Evolutionary conservation across 2,888 invertebrate genomes (phyloP), one percentile per base, ranked within the genome.

Genomic region (Conus canariensis): DNA sequence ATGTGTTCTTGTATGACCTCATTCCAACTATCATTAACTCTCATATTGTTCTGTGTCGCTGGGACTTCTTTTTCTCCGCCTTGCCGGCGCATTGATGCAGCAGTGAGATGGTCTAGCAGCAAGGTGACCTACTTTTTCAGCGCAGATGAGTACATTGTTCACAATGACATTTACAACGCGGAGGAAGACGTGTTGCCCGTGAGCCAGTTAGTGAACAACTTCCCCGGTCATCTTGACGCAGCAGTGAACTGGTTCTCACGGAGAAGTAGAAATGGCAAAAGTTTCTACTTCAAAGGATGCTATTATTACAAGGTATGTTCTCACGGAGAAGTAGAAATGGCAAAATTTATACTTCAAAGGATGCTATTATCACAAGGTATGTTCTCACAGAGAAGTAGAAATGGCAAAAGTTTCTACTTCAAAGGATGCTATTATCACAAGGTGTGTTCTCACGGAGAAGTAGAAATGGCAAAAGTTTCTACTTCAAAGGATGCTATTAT

Each of bases 71-170:
- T 56, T 70, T 12, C 3, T 56, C 87, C 74, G 22, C 58, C 74
- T 0, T 89, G 89, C 85, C 85, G 45, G 22, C 89, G 74, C 1
- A 85, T 89, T n/a, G 89, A 89, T 59, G 89, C 89, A 12, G 89
- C 89, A 8, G 74, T 89, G 70, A 85, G 89, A 22, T 85, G 74
- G 89, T n/a, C 70, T n/a, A 89, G 89, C 89, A 74, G 16, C 60
- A 89, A 89, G 60, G 60, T 60, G n/a, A 88, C 90, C 1, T 90
- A 85, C 25, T 90, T 91, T 30, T 89, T 91, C 58, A 90, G 90
- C 25, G 88, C 67, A 30, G 60, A 83, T 45, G 90, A 91, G 45
- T 88, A 70, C 58, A 90, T 91, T n/a, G 87, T 87, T 59, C 88
- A 90, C 86, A 90, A 67, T 77, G 85, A 89, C 64, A 8, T n/a